Percentiles rank a stretch among this genome's conserved stretches.
phyloP scores from a whole-genome alignment of 2,888 invertebrate species.

The Leptopilina syphax region DNA sequence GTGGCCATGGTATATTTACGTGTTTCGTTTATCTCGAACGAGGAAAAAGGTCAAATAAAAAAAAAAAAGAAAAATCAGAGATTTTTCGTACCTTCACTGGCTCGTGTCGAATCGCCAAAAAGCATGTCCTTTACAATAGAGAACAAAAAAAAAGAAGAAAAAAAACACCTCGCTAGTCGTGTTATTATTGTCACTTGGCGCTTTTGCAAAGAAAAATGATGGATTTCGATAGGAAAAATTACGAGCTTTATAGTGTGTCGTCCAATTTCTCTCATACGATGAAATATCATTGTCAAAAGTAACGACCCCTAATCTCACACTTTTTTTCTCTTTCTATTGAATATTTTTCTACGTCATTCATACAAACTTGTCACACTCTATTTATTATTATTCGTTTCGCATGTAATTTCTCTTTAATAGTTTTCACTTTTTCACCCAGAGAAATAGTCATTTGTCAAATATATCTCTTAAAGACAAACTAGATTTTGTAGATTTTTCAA shows the following conservation, averaged over 20 bases:
- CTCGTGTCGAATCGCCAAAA: slow-evolving; percentile 19
- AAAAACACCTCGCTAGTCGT: neutral
- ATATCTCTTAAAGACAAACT: neutral
- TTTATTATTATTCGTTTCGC: slow-evolving; percentile 4
- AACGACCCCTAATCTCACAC: neutral
- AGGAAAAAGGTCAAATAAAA: neutral
- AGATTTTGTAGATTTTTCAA: too few relatives aligned
- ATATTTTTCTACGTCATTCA: neutral
- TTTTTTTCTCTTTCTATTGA: slow-evolving; percentile 19
- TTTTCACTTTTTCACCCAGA: neutral
- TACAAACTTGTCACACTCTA: neutral
- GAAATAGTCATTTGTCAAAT: neutral
- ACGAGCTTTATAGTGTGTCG: neutral
- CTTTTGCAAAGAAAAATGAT: slow-evolving; percentile 18
- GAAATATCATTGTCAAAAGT: slow-evolving; percentile 8
- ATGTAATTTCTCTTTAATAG: neutral
- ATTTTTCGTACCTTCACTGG: slow-evolving; percentile 7
- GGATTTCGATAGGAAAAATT: neutral
- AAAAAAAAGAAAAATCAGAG: slow-evolving; percentile 1
- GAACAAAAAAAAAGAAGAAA: neutral
- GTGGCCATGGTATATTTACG: neutral
- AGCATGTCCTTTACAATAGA: slow-evolving; percentile 15
- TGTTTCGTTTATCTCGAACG: slow-evolving; percentile 33
- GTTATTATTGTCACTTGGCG: slow-evolving; percentile 20
- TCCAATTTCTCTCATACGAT: neutral